phyloP scores from a whole-genome alignment of 2,797 vertebrate genomes.

The Anisognathus igniventris region DNA sequence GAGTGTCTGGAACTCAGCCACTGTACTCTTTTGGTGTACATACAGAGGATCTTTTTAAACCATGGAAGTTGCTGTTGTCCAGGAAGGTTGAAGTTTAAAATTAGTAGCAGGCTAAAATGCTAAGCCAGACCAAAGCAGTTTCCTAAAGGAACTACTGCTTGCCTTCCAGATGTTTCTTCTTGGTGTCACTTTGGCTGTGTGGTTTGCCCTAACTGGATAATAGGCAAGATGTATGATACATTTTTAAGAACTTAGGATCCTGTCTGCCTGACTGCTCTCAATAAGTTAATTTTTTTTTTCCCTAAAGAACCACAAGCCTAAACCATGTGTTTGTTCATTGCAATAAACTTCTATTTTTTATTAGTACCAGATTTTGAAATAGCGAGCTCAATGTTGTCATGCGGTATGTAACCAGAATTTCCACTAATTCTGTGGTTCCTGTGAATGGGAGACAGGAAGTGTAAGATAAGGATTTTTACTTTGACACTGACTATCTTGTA shows the following conservation, averaged over 20 bases:
- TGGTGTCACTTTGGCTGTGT: neutral
- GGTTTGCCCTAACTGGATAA: neutral
- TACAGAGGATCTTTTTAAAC: neutral
- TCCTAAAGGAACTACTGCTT: neutral
- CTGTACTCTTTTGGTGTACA: neutral
- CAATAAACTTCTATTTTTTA: neutral
- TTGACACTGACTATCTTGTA: neutral
- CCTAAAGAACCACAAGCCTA: neutral
- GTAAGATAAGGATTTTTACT: neutral
- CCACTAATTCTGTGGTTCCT: neutral
- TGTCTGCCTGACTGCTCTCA: neutral
- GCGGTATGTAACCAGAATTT: neutral
- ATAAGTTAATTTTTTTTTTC: neutral
- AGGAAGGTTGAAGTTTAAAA: neutral
- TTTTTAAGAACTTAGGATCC: neutral
- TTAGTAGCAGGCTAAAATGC: neutral
- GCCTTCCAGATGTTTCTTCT: neutral
- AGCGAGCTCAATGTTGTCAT: neutral
- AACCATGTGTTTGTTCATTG: neutral
- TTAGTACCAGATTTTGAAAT: neutral
- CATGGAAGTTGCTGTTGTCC: neutral
- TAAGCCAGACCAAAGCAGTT: neutral
- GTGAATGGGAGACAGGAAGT: neutral
- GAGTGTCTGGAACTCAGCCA: neutral
- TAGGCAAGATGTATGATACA: neutral